Conservation (phyloP, 2,797 vertebrate species). For the Myotis vivesi region DNA sequence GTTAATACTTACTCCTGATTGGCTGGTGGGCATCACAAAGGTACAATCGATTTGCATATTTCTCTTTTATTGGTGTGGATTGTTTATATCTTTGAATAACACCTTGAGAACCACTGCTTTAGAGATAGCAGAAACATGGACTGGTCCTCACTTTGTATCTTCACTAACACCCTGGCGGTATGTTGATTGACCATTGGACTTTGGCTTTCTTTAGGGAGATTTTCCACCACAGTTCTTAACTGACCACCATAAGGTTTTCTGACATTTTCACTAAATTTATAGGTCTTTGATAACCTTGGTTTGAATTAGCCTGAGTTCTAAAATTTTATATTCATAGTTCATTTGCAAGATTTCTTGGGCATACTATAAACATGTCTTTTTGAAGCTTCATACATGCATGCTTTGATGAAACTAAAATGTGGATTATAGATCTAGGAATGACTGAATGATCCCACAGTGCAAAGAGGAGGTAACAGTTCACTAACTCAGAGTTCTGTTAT, state of each 20-base stretch:
- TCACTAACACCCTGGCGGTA: not conserved
- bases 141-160: not conserved
- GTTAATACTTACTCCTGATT: no score
- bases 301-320: not conserved
- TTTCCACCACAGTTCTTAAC: not conserved
- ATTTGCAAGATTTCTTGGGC: not conserved
- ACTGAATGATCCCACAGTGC: not conserved
- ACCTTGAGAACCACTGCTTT: not conserved
- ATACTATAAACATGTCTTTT: not conserved
- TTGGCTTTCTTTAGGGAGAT: slow-evolving; percentile 6
- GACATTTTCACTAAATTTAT: not conserved
- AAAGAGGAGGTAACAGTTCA: not conserved
- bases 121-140: not conserved
- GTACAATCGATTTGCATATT: no score
- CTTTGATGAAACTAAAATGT: slow-evolving; percentile 19
- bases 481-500: slow-evolving; percentile 1
- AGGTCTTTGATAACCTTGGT: not conserved
- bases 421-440: not conserved
- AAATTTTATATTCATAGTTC: not conserved
- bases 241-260: not conserved
- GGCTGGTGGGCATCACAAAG: no score
- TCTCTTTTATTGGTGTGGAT: no score
- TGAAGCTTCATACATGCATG: not conserved
- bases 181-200: not conserved
- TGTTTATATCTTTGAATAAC: not conserved